phyloP scores from a whole-genome alignment of 2,113 vertebrate genomes.

The Indicator maculatus region DNA sequence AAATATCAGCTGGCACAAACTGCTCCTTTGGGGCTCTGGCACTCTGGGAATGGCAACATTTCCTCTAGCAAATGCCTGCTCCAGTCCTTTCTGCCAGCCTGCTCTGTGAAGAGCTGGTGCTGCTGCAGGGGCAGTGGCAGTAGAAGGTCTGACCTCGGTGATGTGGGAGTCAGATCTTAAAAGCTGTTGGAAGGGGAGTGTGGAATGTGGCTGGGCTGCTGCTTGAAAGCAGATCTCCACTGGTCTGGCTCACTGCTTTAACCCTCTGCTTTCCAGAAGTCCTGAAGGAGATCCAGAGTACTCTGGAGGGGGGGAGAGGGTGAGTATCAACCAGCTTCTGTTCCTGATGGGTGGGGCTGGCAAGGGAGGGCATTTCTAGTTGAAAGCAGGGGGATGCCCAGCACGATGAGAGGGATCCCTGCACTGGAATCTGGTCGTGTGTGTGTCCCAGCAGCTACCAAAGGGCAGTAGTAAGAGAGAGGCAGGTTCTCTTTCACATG shows the following conservation, averaged over 20 bases:
- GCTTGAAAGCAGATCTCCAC: background rate
- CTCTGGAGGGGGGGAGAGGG: slow-evolving; percentile 88
- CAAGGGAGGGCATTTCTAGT: background rate
- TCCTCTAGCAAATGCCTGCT: background rate
- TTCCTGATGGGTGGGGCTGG: background rate
- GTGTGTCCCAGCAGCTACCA: background rate
- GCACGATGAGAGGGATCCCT: background rate
- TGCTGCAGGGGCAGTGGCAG: background rate
- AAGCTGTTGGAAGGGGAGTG: background rate
- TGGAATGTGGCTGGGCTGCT: slow-evolving; percentile 36
- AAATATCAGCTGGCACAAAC: slow-evolving; percentile 12
- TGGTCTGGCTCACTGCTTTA: slow-evolving; percentile 47
- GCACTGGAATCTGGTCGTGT: background rate
- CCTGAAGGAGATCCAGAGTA: slow-evolving; percentile 95
- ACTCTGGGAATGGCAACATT: background rate
- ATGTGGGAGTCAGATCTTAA: slow-evolving; percentile 1
- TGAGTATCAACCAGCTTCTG: slow-evolving; percentile 73
- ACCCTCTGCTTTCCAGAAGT: slow-evolving; percentile 80
- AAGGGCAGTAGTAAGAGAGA: background rate
- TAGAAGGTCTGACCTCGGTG: background rate
- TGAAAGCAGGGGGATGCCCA: background rate
- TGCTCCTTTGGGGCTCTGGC: background rate
- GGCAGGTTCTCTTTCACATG: slow-evolving; percentile 39
- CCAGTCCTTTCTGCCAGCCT: background rate
- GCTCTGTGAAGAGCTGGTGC: background rate